Base-by-base conservation (phyloP, 2,113 vertebrate species). In the Proterorhinus semilunaris region DNA sequence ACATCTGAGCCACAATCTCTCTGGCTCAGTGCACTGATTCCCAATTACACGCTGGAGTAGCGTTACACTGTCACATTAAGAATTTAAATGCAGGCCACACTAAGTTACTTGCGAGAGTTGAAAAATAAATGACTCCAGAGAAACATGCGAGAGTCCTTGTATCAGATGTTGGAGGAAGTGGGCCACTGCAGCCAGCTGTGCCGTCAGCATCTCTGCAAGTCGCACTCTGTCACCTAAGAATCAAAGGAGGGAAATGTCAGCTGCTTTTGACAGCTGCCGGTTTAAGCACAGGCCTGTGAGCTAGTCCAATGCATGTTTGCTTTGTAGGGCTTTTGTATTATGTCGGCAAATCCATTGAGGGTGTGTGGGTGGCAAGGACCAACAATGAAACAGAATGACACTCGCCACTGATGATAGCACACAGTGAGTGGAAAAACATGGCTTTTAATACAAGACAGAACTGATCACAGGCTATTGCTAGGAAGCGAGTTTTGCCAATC, bases 11-110 rank as follows among this genome's bases (percentile, higher is more conserved):
- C 75, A 72, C 74, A 75, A 82, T 86, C 72, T 75, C 83, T 89
- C 75, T 81, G 84, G 76, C 80, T 84, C 83, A 61, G 71, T 65
- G 80, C 75, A 75, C 79, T 80, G 65, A 82, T 87, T 78, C 81
- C 45, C 83, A 87, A 88, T 91, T 89, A 91, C 86, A 91, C 73
- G 85, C 89, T 90, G 86, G 87, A 91, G 89, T 91, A 92, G 85
- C 64, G 51, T 84, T 72, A 76, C 78, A 52, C 71, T 68, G 82
- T 69, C 49, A 64, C 73, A 80, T 90, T 84, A 84, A 82, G 77
- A 85, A 86, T 85, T 87, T 71, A 86, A 62, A 83, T 82, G 65
- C 8, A 16, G 71, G 81, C 76, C 79, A 77, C 79, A 74, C 59
- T 10, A 69, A 84, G 71, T 81, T 80, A 62, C 79, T 80, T 70